A percentile compares a stretch with the other conserved stretches of the same genome.
These are phyloP conservation scores for Glossosoma conforme DNA, from an alignment of 1,140 invertebrate species.

Conservation along the genomic window DNA sequence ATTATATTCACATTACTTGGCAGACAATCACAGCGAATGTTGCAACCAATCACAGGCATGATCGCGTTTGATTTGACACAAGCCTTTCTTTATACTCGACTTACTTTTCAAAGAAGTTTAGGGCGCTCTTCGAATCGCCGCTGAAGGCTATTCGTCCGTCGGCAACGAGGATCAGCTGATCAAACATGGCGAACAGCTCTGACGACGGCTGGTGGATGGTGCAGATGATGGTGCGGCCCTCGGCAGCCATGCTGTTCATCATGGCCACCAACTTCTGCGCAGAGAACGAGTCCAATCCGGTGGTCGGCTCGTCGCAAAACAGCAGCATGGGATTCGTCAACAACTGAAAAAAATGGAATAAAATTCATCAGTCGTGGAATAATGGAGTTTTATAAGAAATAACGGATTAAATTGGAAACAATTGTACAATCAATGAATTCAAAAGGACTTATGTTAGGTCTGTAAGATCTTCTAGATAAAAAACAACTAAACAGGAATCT, in stretches of 20 bases:
- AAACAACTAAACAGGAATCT: no score
- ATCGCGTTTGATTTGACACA: not conserved
- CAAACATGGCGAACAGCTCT: slow-evolving; percentile 83
- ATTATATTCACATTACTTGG: no score
- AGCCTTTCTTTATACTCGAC: no score
- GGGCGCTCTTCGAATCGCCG: slow-evolving; percentile 67
- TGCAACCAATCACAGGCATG: no score
- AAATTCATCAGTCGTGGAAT: no score
- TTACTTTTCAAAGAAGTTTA: slow-evolving; percentile 77
- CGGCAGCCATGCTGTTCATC: slow-evolving; percentile 58
- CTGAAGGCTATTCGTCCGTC: slow-evolving; percentile 87
- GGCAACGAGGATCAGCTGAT: slow-evolving; percentile 79
- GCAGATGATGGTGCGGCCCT: slow-evolving; percentile 83
- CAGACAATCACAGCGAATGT: not conserved
- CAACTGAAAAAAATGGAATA: slow-evolving; percentile 55
- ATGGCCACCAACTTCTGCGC: slow-evolving; percentile 80
- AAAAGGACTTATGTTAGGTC: no score
- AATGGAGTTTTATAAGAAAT: no score
- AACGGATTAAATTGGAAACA: no score
- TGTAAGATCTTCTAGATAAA: no score
- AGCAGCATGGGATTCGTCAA: slow-evolving; percentile 88
- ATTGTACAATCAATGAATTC: no score
- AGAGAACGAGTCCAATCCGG: slow-evolving; percentile 87
- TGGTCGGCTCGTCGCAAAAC: slow-evolving; percentile 96
- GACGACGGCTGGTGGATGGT: slow-evolving; percentile 98